Base-by-base conservation (phyloP, 2,797 vertebrate genomes). In the Thripadectes ignobilis region DNA sequence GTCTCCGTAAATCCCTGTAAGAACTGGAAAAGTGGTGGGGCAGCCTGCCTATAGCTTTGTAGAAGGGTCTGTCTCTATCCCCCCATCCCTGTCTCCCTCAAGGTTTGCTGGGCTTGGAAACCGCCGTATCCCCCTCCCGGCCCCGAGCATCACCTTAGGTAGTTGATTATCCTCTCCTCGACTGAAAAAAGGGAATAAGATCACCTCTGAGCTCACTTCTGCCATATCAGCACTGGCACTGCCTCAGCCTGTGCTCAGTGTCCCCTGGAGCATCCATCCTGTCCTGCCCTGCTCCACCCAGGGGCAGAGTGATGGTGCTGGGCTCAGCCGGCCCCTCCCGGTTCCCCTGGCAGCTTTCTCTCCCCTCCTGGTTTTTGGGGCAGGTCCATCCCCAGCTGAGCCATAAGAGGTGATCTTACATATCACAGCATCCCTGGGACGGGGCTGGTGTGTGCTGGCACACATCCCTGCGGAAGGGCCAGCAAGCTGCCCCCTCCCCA, bases 11-110 rank as follows among this genome's bases (percentile, higher is more conserved):
- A 77, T 69, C 65, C 66, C 76, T 66, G 75, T 62, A 79, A 96
- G 95, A 98, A 97, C 97, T 98, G 98, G 97, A 98, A 97, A 94
- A 95, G 12, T 27, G 83, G 39, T 16, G 79, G 93, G 95, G 95
- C 95, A 93, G 95, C 91, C 76, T 54, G 72, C 75, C 85, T 48
- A 29, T 59, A 80, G 88, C 83, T 86, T 66, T 75, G 58, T 90
- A 87, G 85, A 89, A 82, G 85, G 76, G 55, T 88, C 72, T 71
- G 59, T 61, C 85, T 78, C 93, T 69, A 20, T 83, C 11, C 11
- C 24, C 36, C 43, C 38, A 10, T 30, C 52, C 19, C 12, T 7
- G 9, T 45, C 55, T 69, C 59, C 54, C 48, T 52, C 58, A 55
- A 52, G 82, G 79, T 85, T 87, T 85, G 52, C 89, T 87, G 38